Evolutionary conservation across 1,140 invertebrate species (phyloP).

Genomic region (Venturia canescens): DNA sequence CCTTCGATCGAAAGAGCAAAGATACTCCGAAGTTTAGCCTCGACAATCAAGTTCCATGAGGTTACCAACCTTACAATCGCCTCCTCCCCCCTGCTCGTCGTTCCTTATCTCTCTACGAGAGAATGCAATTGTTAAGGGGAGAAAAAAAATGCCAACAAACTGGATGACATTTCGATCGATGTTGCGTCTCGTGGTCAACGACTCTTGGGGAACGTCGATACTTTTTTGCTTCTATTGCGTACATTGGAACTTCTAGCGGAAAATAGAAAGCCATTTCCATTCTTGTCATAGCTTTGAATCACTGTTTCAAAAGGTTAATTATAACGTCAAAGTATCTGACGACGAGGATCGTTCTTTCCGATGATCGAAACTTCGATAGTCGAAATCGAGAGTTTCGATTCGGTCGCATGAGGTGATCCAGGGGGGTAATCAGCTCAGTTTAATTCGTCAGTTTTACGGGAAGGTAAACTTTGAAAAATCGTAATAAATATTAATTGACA

Average conservation of each 20-base stretch:
- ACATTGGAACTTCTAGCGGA: slow-evolving; percentile 13
- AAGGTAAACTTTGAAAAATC: neutral
- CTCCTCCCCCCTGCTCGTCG: neutral
- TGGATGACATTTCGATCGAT: slow-evolving; percentile 35
- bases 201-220: slow-evolving; percentile 8
- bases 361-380: neutral
- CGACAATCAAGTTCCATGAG: slow-evolving; percentile 30
- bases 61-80: slow-evolving; percentile 29
- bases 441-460: neutral
- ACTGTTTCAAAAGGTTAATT: slow-evolving; percentile 16
- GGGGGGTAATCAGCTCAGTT: too few species aligned
- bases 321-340: slow-evolving; percentile 12
- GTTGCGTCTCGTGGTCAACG: slow-evolving; percentile 22
- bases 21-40: slow-evolving; percentile 3
- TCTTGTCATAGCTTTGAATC: slow-evolving; percentile 8
- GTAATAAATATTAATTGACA: slow-evolving; percentile 1
- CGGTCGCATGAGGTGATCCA: too few species aligned
- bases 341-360: neutral
- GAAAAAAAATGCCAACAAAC: slow-evolving; percentile 18
- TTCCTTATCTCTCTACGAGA: slow-evolving; percentile 15
- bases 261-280: slow-evolving; percentile 37
- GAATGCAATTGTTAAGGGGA: slow-evolving; percentile 22
- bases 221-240: neutral
- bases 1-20: slow-evolving; percentile 54
- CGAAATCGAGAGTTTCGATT: neutral